phyloP scores from a whole-genome alignment of 30 jellyfish, hydroid and myxozoan species.

The Phacellophora camtschatica region DNA sequence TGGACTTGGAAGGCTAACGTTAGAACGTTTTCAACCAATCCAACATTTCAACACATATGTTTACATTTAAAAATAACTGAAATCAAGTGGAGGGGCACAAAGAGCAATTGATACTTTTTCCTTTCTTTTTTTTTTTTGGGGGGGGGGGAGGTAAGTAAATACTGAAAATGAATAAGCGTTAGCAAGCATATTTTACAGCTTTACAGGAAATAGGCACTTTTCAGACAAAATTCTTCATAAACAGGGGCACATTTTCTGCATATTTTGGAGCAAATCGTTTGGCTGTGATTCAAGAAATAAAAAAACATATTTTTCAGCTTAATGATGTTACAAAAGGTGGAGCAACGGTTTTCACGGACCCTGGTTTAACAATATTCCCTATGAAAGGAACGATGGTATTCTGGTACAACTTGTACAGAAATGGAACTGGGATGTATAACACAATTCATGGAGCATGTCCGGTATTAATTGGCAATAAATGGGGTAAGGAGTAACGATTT shows the following conservation, averaged over 20 bases:
- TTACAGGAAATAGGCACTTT: too few relatives aligned
- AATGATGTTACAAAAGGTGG: slow-evolving; percentile 85
- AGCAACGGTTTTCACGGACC: slow-evolving; percentile 78
- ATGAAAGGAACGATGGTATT: slow-evolving; percentile 65
- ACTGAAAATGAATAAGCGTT: too few relatives aligned
- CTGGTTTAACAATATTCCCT: slow-evolving; percentile 64
- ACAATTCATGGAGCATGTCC: slow-evolving; percentile 85
- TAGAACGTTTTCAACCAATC: too few relatives aligned
- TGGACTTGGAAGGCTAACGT: too few relatives aligned
- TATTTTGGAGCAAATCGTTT: background rate
- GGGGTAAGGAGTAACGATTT: slow-evolving; percentile 44
- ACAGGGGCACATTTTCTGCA: background rate
- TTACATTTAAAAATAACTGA: too few relatives aligned
- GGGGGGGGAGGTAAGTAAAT: too few relatives aligned
- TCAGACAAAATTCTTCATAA: background rate
- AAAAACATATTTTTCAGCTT: slow-evolving; percentile 26
- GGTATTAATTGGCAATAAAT: slow-evolving; percentile 61
- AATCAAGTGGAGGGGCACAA: too few relatives aligned
- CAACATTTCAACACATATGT: too few relatives aligned
- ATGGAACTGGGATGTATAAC: slow-evolving; percentile 61
- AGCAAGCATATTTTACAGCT: too few relatives aligned
- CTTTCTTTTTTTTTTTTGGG: too few relatives aligned
- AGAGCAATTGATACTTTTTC: too few relatives aligned
- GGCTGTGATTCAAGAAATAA: background rate
- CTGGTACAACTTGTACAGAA: slow-evolving; percentile 67